Percentiles rank a stretch among this genome's conserved stretches.
These are phyloP conservation scores for Micronisus gabar DNA, from an alignment of 2,113 vertebrate species.

Conservation along the genomic window DNA sequence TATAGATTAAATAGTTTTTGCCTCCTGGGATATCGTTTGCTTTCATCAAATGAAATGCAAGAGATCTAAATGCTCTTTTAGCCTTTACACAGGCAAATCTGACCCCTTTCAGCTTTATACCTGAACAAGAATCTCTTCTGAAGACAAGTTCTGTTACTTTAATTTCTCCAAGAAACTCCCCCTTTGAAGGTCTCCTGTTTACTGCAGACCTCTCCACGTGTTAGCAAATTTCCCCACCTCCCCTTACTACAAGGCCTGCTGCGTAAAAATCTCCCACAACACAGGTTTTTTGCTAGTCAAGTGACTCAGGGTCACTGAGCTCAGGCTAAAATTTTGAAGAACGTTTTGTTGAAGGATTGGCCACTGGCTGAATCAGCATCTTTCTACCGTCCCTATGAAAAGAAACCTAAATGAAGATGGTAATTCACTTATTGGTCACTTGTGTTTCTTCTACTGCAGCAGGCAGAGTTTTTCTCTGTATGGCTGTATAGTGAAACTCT, in stretches of 20 bases:
- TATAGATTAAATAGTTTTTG: background rate
- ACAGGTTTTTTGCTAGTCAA: fast-evolving
- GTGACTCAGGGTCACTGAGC: background rate
- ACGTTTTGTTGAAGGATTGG: background rate
- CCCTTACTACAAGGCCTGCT: background rate
- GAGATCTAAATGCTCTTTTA: background rate
- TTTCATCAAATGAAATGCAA: background rate
- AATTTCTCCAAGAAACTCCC: background rate
- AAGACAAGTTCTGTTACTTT: background rate
- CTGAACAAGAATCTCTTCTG: background rate
- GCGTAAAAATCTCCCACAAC: background rate
- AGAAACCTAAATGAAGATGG: background rate
- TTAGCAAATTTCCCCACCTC: background rate
- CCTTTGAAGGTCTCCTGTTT: background rate
- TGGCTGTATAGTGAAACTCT: background rate
- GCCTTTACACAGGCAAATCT: background rate
- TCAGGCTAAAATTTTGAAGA: background rate
- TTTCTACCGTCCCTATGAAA: background rate
- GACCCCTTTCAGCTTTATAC: background rate
- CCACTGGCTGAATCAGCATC: background rate
- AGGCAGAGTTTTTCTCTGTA: background rate
- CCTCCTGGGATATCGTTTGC: background rate
- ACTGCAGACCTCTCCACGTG: background rate
- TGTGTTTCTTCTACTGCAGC: background rate
- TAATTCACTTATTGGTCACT: fast-evolving